Percentiles rank a stretch among this genome's conserved stretches.
Evolutionary conservation across 2,797 vertebrate species (phyloP).

Genomic region (Muscicapa striata): DNA sequence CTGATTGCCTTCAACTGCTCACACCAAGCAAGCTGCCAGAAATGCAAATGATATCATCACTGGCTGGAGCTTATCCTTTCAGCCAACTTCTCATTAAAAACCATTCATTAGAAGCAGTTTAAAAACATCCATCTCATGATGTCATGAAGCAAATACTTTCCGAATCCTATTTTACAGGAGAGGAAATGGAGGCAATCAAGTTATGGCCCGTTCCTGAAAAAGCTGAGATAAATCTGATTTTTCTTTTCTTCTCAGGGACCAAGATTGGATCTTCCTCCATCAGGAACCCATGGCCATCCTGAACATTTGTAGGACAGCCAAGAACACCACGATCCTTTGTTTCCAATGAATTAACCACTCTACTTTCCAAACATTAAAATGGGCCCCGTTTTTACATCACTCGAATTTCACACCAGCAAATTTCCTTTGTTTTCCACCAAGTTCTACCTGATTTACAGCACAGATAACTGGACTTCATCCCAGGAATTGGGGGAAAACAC

Average conservation of each 20-base stretch:
- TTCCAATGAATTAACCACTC: slow-evolving; percentile 30
- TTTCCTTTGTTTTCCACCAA: background rate
- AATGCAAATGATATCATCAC: slow-evolving; percentile 9
- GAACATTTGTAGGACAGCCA: background rate
- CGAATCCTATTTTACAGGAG: slow-evolving; percentile 7
- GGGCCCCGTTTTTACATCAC: background rate
- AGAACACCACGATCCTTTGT: slow-evolving; percentile 3
- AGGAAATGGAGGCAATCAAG: slow-evolving; percentile 53
- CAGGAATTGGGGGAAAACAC: accelerated
- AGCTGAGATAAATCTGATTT: slow-evolving; percentile 38
- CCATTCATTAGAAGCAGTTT: slow-evolving; percentile 6
- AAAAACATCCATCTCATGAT: slow-evolving; percentile 19
- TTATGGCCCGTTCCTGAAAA: slow-evolving; percentile 14
- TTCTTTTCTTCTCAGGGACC: slow-evolving; percentile 29
- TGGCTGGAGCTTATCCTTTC: background rate
- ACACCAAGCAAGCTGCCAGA: background rate
- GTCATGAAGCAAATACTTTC: slow-evolving; percentile 37
- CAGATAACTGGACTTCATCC: background rate
- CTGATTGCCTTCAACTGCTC: slow-evolving; percentile 20
- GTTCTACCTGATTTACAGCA: background rate
- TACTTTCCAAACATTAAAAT: slow-evolving; percentile 7
- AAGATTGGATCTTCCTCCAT: slow-evolving; percentile 11
- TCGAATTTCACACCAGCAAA: background rate
- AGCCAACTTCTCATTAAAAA: slow-evolving; percentile 55
- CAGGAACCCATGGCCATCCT: background rate